phyloP scores from a whole-genome alignment of 2,113 vertebrate genomes.

The Gymnogyps californianus region DNA sequence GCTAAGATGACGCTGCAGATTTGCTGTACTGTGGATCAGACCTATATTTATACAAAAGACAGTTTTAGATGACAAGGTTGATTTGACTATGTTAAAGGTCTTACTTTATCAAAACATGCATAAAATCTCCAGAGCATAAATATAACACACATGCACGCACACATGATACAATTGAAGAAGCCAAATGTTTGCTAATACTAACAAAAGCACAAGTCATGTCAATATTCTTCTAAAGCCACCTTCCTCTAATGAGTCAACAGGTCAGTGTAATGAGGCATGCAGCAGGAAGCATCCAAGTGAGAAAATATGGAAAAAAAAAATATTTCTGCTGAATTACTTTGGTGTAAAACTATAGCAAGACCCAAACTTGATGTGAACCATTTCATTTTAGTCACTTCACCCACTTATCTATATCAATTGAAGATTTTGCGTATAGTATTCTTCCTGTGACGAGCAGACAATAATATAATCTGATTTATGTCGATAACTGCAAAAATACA shows the following conservation, averaged over 20 bases:
- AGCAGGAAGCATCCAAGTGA: background rate
- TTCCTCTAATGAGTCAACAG: background rate
- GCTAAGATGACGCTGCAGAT: background rate
- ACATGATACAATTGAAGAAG: background rate
- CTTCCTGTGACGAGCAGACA: background rate
- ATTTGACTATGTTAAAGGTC: background rate
- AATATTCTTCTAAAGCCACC: background rate
- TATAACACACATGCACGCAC: background rate
- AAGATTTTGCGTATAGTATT: background rate
- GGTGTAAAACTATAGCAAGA: background rate
- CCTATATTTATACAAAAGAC: background rate
- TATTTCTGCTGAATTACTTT: background rate
- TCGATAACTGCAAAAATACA: background rate
- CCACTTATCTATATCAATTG: background rate
- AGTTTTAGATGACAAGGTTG: background rate
- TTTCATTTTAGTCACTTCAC: background rate
- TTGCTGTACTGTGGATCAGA: background rate
- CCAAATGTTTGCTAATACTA: background rate
- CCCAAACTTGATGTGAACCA: background rate
- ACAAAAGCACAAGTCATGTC: background rate
- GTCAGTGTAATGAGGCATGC: background rate
- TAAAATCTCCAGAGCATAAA: background rate
- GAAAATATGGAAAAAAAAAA: background rate
- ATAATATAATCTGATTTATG: background rate
- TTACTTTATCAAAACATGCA: background rate